These are phyloP conservation scores for Polyergus mexicanus DNA, from an alignment of 1,140 invertebrate species.

Conservation along the genomic window DNA sequence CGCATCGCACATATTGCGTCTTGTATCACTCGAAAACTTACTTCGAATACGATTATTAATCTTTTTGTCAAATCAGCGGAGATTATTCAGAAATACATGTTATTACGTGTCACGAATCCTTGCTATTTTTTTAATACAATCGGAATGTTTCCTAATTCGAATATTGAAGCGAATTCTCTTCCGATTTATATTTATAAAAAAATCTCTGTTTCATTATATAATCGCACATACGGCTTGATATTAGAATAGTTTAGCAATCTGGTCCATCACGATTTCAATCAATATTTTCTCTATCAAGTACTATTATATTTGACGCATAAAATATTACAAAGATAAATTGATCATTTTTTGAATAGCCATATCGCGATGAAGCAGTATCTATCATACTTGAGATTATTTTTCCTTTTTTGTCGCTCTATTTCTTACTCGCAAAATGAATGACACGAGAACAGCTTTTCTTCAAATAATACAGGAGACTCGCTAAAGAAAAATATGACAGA, in stretches of 20 bases:
- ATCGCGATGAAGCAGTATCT: background rate
- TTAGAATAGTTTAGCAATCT: background rate
- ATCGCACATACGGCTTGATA: background rate
- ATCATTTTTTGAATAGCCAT: background rate
- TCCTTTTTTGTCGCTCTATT: background rate
- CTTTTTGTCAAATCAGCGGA: background rate
- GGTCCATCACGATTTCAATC: background rate
- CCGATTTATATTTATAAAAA: background rate
- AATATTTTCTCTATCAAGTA: background rate
- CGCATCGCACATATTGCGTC: background rate
- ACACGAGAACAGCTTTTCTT: background rate
- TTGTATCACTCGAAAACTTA: background rate
- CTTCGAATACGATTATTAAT: background rate
- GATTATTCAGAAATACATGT: background rate
- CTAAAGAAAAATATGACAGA: background rate
- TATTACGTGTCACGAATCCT: background rate
- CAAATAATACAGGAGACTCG: background rate
- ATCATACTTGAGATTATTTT: constrained; percentile 22
- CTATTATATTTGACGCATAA: constrained; percentile 27
- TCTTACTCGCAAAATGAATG: background rate
- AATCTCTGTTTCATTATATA: background rate
- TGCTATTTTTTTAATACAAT: background rate
- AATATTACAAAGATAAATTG: constrained; percentile 28
- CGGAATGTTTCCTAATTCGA: background rate
- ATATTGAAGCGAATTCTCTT: background rate